Conservation (phyloP, 2,113 vertebrate genomes). For the Microcebus lehilahytsara region DNA sequence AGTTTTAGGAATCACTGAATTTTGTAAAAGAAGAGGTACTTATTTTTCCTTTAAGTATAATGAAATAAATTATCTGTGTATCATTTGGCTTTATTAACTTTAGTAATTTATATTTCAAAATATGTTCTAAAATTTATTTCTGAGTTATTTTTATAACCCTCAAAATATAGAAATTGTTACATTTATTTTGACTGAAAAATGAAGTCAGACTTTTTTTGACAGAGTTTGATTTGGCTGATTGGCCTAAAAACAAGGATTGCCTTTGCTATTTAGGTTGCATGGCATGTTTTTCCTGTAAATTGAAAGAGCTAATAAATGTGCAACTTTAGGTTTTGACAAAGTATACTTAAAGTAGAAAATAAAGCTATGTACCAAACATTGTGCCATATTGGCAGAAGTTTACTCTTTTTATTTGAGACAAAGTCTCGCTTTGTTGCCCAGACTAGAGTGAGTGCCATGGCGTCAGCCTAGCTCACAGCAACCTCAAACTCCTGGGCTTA, state of each 20-base stretch:
- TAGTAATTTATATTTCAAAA: background rate
- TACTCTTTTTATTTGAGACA: background rate
- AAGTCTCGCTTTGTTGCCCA: too few species aligned
- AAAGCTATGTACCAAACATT: background rate
- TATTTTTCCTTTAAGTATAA: background rate
- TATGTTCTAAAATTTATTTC: slow-evolving; percentile 31
- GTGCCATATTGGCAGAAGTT: background rate
- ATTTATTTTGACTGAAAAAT: slow-evolving; percentile 26
- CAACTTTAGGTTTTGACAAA: background rate
- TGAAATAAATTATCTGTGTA: background rate
- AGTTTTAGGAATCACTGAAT: background rate
- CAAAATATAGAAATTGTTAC: background rate
- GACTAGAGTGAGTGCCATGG: too few species aligned
- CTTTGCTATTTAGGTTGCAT: background rate
- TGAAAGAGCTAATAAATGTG: background rate
- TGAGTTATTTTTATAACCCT: slow-evolving; percentile 3
- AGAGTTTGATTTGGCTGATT: background rate
- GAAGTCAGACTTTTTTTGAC: background rate
- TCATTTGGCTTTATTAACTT: slow-evolving; percentile 29
- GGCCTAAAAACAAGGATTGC: background rate
- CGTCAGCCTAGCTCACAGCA: too few species aligned
- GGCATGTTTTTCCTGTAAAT: background rate
- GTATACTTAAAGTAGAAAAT: slow-evolving; percentile 2
- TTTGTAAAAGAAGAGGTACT: background rate
- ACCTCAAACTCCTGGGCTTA: too few species aligned